These are phyloP conservation scores for chimpanzee (Pan troglodytes) DNA, from an alignment of 2,113 vertebrate species.

Conservation along the genomic window DNA sequence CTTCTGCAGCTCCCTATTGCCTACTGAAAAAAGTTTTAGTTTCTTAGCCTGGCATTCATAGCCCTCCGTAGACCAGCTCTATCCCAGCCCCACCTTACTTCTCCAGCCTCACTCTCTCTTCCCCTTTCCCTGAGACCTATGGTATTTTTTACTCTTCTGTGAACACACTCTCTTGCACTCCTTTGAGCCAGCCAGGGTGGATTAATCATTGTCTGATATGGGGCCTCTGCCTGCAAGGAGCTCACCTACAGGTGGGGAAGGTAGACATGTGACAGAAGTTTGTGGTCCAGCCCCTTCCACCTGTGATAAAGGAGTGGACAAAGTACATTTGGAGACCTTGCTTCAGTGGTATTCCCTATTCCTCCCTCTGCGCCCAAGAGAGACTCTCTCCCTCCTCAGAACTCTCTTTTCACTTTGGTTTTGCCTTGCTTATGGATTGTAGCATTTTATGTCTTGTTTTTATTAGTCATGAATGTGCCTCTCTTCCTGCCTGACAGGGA, in stretches of 20 bases:
- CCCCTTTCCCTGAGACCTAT: neutral
- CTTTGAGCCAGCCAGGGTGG: neutral
- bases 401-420: neutral
- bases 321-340: neutral
- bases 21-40: neutral
- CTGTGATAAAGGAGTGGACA: neutral
- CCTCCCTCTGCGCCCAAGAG: neutral
- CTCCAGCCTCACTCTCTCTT: neutral
- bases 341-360: neutral
- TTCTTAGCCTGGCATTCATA: neutral
- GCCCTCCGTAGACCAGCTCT: neutral
- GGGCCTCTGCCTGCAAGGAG: neutral
- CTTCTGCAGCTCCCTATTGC: neutral
- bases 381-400: neutral
- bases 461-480: neutral
- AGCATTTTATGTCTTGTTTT: neutral
- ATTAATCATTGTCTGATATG: conserved; percentile 21
- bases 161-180: neutral
- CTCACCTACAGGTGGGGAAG: neutral
- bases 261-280: neutral
- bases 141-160: neutral
- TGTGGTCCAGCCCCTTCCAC: neutral
- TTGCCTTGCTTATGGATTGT: neutral
- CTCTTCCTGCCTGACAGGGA: neutral
- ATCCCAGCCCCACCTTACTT: neutral